Base-by-base conservation (phyloP, 2,113 vertebrate species). In the Scatophagus argus region DNA sequence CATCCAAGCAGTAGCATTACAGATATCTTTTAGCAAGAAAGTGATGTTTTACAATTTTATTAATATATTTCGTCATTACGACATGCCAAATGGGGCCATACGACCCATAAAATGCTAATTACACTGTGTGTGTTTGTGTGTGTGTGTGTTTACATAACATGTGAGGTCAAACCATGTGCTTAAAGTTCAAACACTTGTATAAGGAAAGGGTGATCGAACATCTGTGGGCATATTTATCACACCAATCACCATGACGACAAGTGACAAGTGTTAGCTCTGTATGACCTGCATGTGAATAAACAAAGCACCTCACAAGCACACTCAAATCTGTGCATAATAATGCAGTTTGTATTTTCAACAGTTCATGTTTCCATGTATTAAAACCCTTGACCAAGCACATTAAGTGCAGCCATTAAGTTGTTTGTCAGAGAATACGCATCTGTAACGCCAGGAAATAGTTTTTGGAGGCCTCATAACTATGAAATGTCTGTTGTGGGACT, bases 221-320 rank as follows among this genome's bases (percentile, higher is more conserved):
- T 89, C 86, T 91, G 88, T 78, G 81, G 74, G 73, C 41, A 41
- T 85, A 81, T 89, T 82, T 49, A 87, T 85, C 82, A 81, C 80
- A 78, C 80, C 43, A 31, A 29, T 83, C 83, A 77, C 81, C 66
- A 81, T 81, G 87, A 83, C 67, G 79, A 75, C 78, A 39, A 29
- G 60, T 78, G 68, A 76, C 70, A 83, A 87, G 78, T 69, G 85
- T 79, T 32, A 39, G 47, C 83, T 61, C 27, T 31, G 58, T 39
- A 54, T 77, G 88, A 75, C 65, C 86, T 77, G 79, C 87, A 85
- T 82, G 81, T 87, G 87, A 89, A 82, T 70, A 87, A 89, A 91
- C 83, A 91, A 76, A 84, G 69, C 79, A 34, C 58, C 80, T 47
- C 41, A 56, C 47, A 32, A 49, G 67, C 72, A 61, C 60, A 3